Evolutionary conservation across 2,797 vertebrate genomes (phyloP).

Genomic region (Molossus molossus): DNA sequence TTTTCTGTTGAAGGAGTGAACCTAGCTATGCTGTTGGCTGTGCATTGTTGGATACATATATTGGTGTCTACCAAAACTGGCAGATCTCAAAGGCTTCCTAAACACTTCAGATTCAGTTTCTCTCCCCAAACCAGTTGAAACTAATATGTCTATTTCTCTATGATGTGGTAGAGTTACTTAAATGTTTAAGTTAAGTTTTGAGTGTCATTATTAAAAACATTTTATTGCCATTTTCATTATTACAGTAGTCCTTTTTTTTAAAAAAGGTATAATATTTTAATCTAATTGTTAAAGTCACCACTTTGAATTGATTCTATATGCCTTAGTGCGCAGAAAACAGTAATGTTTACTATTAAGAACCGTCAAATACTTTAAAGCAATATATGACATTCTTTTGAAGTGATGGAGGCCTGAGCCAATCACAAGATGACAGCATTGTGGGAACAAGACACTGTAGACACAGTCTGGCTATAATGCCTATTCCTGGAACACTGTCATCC

Average conservation of each 20-base stretch:
- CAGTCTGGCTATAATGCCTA: slow-evolving; percentile 98
- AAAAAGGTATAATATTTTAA: not conserved
- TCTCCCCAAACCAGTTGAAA: slow-evolving; percentile 51
- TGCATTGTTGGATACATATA: not conserved
- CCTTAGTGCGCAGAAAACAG: slow-evolving; percentile 12
- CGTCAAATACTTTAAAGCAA: slow-evolving; percentile 66
- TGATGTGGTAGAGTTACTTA: slow-evolving; percentile 18
- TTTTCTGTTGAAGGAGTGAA: not conserved
- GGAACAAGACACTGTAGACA: slow-evolving; percentile 97
- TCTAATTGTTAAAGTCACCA: slow-evolving; percentile 44
- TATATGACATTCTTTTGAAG: slow-evolving; percentile 88
- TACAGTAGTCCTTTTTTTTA: slow-evolving; percentile 4
- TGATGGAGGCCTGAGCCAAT: slow-evolving; percentile 95
- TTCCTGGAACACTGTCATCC: slow-evolving; percentile 96
- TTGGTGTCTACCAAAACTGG: not conserved
- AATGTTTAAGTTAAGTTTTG: slow-evolving; percentile 51
- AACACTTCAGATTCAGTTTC: slow-evolving; percentile 30
- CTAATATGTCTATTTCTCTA: slow-evolving; percentile 14
- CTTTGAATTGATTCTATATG: slow-evolving; percentile 37
- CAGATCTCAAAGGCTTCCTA: not conserved
- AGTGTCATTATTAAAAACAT: slow-evolving; percentile 47
- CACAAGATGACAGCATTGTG: slow-evolving; percentile 99
- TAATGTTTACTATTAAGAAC: slow-evolving; percentile 58
- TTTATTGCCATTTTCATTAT: slow-evolving; percentile 57
- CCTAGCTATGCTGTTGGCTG: not conserved